Base-by-base conservation (phyloP, 2,797 vertebrate species). In the Picus viridis region DNA sequence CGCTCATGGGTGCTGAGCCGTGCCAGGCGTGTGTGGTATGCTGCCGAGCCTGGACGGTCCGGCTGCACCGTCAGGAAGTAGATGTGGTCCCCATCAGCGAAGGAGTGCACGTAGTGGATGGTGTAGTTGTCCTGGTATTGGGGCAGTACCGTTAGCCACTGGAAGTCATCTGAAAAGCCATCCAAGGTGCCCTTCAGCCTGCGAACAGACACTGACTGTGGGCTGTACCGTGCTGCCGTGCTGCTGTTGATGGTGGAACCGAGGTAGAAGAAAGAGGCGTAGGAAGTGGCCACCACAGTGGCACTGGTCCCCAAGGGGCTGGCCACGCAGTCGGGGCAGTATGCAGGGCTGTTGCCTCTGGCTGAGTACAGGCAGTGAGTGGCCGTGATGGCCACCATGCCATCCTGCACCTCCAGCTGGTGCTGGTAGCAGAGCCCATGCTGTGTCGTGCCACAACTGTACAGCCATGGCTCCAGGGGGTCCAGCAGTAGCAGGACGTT, bases 41-140 rank as follows among this genome's bases (percentile, higher is more conserved):
- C 87, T 0, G 94, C 71, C 1, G 97, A 96, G 57, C 96, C 94
- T 0, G 97, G 97, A 59, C 83, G 97, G 73, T 98, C 97, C 0
- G 96, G 98, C 93, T 99, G 99, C 47, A 99, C 98, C 0, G 95
- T 99, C 73, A 99, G 95, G 96, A 99, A 99, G 95, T 99, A 99
- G 88, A 99, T 98, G 7, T 98, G 98, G 91, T 98, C 96, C 63
- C 97, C 91, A 0, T 98, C 95, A 5, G 89, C 91, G 59, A 99
- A 99, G 89, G 98, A 99, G 97, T 99, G 98, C 75, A 99, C 92
- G 0, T 99, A 99, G 51, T 97, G 95, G 30, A 99, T 98, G 53
- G 96, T 97, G 95, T 99, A 99, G 5, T 97, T 97, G 91, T 97
- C 94, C 7, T 93, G 97, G 73, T 98, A 96, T 3, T 69, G 90